Evolutionary conservation across 2,888 invertebrate genomes (phyloP), one percentile per base, ranked within the genome.

Genomic region (Chrysopilus asiliformis): DNA sequence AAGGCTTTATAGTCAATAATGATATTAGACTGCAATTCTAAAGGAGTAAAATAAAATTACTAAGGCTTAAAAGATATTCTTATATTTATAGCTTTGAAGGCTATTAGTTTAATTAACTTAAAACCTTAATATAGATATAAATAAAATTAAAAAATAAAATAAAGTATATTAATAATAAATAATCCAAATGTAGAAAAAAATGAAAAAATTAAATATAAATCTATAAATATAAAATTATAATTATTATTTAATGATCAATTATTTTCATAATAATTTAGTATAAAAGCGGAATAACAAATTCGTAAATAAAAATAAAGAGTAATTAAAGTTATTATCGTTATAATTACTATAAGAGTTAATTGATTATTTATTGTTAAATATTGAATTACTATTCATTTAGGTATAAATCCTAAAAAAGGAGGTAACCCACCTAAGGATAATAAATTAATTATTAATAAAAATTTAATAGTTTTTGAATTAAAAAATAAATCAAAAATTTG

Each of bases 1-100:
- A 46, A 47, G 45, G 67, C 43, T 45, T 68, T 68, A 67, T 68
- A 70, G 53, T 68, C 66, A 68, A 57, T 46, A 50, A 68, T 68
- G 68, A 71, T 63, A 55, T 70, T 67, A 72, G 70, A 72, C 68
- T 73, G 72, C 70, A 73, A 72, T 66, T 72, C 68, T 72, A 58
- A 61, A 62, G 61, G 56, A 56, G 55, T 64, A 53, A 45, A 15
- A 44, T n/a, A n/a, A 38, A 42, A 48, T 49, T 63, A 60, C 56
- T 71, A 71, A 71, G 68, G 66, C 68, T 70, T 72, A 71, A 67
- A 68, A 68, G 61, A 53, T 53, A 26, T 42, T 40, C 47, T 51
- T 46, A 49, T 71, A 68, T 69, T 65, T 55, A 65, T 58, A 72
- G 67, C 69, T 73, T 72, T 72, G 70, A 73, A 72, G 68, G 70